These are phyloP conservation scores for Myotis brandtii DNA, from an alignment of 2,113 vertebrate genomes.

Conservation along the genomic window DNA sequence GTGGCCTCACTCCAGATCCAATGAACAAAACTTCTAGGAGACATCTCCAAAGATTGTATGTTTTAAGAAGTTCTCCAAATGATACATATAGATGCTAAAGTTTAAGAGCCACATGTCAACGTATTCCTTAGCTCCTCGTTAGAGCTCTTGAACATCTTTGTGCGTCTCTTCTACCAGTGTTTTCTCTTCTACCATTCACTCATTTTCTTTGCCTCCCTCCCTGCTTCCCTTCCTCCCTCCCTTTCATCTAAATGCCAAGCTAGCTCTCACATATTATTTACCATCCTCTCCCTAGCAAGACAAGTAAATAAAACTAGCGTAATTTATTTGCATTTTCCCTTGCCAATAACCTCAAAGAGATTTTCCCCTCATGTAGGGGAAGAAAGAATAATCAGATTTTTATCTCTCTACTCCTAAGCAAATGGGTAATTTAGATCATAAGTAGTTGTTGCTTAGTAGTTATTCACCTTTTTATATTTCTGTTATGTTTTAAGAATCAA, in stretches of 20 bases:
- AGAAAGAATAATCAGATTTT: not conserved
- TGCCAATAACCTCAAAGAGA: not conserved
- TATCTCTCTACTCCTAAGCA: not conserved
- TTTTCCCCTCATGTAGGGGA: not conserved
- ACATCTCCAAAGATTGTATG: not conserved
- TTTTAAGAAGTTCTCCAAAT: not conserved
- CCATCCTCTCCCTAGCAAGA: not conserved
- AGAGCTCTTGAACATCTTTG: not conserved
- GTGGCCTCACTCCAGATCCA: not conserved
- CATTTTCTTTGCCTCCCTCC: not conserved
- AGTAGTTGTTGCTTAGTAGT: not conserved
- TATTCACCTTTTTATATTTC: not conserved
- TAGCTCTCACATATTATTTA: not conserved
- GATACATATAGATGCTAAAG: not conserved
- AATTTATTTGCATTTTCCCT: not conserved
- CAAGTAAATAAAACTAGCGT: not conserved
- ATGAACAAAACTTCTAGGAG: not conserved
- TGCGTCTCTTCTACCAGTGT: not conserved
- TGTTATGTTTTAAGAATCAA: not conserved
- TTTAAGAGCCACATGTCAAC: not conserved
- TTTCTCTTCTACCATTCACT: not conserved
- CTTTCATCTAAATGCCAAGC: too few relatives aligned
- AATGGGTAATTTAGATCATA: not conserved
- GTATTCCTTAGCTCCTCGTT: not conserved
- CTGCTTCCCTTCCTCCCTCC: not conserved